Percentiles rank a stretch among this genome's conserved stretches.
phyloP scores from a whole-genome alignment of 2,888 invertebrate genomes.

The Yponomeuta plumbellus region DNA sequence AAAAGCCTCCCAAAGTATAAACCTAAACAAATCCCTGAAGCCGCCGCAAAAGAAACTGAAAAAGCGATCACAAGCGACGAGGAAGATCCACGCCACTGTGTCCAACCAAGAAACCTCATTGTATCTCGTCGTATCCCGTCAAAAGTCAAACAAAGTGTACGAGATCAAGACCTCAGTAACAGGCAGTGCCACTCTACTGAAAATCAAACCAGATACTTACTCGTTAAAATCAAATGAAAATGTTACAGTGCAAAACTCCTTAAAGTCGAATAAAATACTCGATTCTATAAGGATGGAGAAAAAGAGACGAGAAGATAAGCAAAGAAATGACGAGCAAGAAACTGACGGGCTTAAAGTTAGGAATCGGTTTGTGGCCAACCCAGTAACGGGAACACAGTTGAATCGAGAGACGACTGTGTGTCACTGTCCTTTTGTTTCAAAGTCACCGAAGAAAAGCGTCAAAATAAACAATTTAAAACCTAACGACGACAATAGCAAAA shows the following conservation, averaged over 20 bases:
- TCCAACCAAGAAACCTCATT: conserved; percentile 21
- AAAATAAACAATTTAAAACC: background rate
- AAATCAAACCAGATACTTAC: background rate
- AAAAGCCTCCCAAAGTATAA: conserved; percentile 25
- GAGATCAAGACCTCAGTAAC: conserved; percentile 50
- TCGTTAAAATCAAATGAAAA: background rate
- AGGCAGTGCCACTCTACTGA: conserved; percentile 26
- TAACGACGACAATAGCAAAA: conserved; percentile 25
- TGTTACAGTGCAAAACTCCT: conserved; percentile 33
- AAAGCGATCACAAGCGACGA: background rate
- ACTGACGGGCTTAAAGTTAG: background rate
- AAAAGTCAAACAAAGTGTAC: conserved; percentile 41
- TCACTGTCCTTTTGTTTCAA: background rate
- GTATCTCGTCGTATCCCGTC: conserved; percentile 39
- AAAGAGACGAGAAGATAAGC: conserved; percentile 27
- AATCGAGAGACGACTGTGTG: background rate
- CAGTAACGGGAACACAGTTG: background rate
- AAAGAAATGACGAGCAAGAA: background rate
- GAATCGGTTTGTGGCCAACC: background rate
- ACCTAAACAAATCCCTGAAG: conserved; percentile 21
- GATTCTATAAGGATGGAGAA: conserved; percentile 49
- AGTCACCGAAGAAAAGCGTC: background rate
- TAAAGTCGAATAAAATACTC: conserved; percentile 26
- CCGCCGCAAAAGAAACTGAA: background rate
- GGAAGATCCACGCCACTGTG: background rate